A percentile compares a stretch with the other conserved stretches of the same genome.
Conservation (phyloP, 2,888 invertebrate species). For the Spisula subtruncata region DNA sequence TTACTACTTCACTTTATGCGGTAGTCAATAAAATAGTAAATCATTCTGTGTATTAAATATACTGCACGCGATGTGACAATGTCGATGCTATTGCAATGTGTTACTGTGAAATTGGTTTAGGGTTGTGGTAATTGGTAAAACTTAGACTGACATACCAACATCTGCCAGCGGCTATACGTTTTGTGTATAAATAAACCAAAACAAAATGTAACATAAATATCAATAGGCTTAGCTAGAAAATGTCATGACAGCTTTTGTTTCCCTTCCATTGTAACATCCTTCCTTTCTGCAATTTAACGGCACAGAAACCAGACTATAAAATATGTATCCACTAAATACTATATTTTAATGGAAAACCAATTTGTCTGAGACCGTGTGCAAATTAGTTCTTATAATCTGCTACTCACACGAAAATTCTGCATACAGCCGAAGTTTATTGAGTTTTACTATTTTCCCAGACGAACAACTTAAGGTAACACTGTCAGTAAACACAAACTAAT, state of each 20-base stretch:
- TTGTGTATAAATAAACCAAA: background rate
- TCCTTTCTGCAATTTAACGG: background rate
- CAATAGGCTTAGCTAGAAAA: too few relatives aligned
- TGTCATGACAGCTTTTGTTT: background rate
- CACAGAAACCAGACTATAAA: background rate
- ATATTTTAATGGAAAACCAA: conserved; percentile 30
- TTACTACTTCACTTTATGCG: background rate
- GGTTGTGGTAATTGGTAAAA: background rate
- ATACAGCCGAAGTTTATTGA: background rate
- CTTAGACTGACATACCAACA: background rate
- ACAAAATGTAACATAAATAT: background rate
- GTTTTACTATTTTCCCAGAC: conserved; percentile 8
- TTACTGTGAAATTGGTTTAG: background rate
- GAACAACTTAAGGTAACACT: background rate
- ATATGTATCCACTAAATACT: conserved; percentile 5
- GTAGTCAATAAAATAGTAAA: too few relatives aligned
- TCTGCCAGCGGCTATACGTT: too few relatives aligned
- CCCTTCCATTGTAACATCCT: background rate
- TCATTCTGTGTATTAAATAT: background rate
- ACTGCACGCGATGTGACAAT: background rate
- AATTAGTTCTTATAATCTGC: conserved; percentile 16
- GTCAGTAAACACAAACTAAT: too few relatives aligned
- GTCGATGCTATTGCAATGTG: background rate
- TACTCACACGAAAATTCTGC: background rate
- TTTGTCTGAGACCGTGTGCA: conserved; percentile 9